These are phyloP conservation scores for Neodiprion lecontei DNA, from an alignment of 1,140 invertebrate genomes.

Conservation along the genomic window DNA sequence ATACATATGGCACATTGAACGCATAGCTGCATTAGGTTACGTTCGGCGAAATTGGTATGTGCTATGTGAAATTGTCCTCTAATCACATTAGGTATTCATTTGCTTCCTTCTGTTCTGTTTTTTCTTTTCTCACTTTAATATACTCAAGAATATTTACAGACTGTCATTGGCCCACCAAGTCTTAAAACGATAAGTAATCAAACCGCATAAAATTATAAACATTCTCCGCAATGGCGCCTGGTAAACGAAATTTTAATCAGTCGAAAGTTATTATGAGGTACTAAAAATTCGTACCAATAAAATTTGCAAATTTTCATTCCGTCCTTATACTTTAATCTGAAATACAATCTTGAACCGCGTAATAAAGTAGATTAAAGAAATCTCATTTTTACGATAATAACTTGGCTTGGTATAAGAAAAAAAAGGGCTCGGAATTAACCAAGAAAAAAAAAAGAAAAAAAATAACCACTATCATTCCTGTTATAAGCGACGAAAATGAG, in stretches of 20 bases:
- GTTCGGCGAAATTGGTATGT: neutral
- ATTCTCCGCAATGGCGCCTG: too few relatives aligned
- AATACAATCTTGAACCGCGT: neutral
- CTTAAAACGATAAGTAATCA: neutral
- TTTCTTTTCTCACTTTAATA: too few relatives aligned
- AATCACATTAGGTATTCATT: neutral
- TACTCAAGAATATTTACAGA: neutral
- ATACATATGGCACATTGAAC: neutral
- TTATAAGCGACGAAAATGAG: too few relatives aligned
- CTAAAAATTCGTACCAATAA: too few relatives aligned
- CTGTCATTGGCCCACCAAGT: neutral
- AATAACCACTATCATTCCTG: too few relatives aligned
- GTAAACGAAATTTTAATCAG: too few relatives aligned
- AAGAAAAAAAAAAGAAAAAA: too few relatives aligned
- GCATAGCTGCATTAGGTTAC: constrained; percentile 4
- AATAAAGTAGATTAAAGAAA: neutral
- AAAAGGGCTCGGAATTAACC: too few relatives aligned
- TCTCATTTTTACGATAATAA: neutral
- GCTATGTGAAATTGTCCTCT: constrained; percentile 3
- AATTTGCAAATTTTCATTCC: neutral
- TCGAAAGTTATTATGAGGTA: too few relatives aligned
- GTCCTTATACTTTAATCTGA: neutral
- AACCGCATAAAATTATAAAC: neutral
- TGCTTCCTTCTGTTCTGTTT: too few relatives aligned
- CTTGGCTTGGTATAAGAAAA: too few relatives aligned